phyloP scores from a whole-genome alignment of 2,888 invertebrate genomes.

The Limnephilus lunatus region DNA sequence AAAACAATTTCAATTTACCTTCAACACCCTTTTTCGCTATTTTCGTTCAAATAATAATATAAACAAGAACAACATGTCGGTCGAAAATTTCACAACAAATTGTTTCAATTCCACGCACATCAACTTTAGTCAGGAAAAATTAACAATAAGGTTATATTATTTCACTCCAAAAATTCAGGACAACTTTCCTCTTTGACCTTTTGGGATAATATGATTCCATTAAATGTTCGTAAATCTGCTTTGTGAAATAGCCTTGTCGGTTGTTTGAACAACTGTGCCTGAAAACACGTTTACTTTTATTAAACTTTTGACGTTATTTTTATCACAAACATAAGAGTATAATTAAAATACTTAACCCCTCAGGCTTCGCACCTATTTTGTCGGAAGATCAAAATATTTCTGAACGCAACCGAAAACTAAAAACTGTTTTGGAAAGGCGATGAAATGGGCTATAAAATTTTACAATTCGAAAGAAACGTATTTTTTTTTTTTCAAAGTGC shows the following conservation, averaged over 20 bases:
- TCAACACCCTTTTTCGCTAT: background rate
- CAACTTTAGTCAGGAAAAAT: background rate
- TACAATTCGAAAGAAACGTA: too few species aligned
- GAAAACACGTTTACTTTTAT: background rate
- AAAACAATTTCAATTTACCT: background rate
- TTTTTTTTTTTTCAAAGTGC: too few species aligned
- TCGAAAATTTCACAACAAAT: background rate
- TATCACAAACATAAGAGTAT: background rate
- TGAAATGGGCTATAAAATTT: too few species aligned
- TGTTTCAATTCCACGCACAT: background rate
- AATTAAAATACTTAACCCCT: too few species aligned
- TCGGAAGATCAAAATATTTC: too few species aligned
- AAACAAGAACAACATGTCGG: background rate
- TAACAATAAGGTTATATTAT: background rate
- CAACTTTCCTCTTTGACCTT: background rate
- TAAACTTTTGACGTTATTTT: background rate
- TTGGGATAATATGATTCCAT: background rate
- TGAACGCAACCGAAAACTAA: too few species aligned
- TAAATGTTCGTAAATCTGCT: background rate
- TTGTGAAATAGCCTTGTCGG: background rate
- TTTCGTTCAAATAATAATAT: background rate
- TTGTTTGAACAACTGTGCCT: background rate
- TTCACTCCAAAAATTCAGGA: background rate
- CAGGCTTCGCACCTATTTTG: too few species aligned
- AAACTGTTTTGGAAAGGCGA: too few species aligned